Evolutionary conservation across 2,113 vertebrate species (phyloP), one percentile per base, ranked within the genome.

Genomic region (Edolisoma coerulescens): DNA sequence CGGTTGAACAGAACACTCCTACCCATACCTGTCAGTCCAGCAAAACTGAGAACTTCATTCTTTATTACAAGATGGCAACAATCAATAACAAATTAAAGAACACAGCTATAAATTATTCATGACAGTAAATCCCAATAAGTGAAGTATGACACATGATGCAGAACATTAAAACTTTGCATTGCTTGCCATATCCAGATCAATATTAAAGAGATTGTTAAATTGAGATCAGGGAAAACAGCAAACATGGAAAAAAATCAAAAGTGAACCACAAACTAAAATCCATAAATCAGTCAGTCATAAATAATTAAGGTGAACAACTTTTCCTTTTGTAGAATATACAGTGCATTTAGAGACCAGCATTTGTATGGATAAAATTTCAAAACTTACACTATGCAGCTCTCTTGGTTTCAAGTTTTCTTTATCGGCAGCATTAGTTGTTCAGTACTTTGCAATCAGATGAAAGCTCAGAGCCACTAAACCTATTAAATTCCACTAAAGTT

Each of bases 21-120:
- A 28, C 19, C 27, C 26, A 41, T 12, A 60, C 28, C n/a, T 60
- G 33, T 59, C 1, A 17, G 75, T 81, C 68, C 20, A 77, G 27
- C 14, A 86, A 86, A 73, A 74, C n/a, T 37, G 35, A 82, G 65
- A 67, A 28, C 13, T 33, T 11, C 18, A n/a, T 69, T 84, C 10
- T 53, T 84, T 89, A 76, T 82, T 68, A 56, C 71, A 87, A 89
- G 49, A 61, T 10, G 41, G n/a, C 41, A 84, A 77, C 33, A 74
- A 79, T 96, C 73, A 79, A 90, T 92, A 76, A 69, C 30, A 87
- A 76, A 79, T 84, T 90, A 92, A 87, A 92, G 70, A 94, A 50
- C 39, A 59, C 4, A 89, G 30, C 33, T 84, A 87, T 97, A 93
- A 89, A 92, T 94, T 92, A 95, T 95, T 96, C 73, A 95, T 95